Base-by-base conservation (phyloP, 1,140 invertebrate species). In the Megalopta genalis region DNA sequence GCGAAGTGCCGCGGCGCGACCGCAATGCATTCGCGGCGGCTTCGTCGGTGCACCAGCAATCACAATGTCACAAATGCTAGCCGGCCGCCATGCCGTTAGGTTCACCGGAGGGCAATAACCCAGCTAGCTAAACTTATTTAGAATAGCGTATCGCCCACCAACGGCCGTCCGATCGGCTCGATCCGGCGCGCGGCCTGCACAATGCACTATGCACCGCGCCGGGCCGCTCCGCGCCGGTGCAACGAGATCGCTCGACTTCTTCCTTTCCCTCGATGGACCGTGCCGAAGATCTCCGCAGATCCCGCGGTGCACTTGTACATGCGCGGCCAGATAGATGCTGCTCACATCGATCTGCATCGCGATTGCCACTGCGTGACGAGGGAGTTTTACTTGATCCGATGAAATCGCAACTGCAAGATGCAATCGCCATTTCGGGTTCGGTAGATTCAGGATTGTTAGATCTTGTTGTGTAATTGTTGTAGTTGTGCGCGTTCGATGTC, bases 31-130 rank as follows among this genome's bases (percentile, higher is more conserved):
- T 82, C 75, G 63, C 84, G 77, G 75, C 78, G 77, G 75, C 78
- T 74, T 76, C 75, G 81, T 70, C 84, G 78, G 66, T 77, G 60
- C 75, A 79, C 76, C 83, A 74, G 81, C 81, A 88, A 84, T 87
- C 86, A 84, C 89, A 85, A 89, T 90, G 88, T 90, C 88, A 90
- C 89, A 89, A 90, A 89, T 86, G 88, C 83, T 85, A 85, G 76
- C 42, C 82, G 79, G 85, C 80, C 79, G 84, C 81, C 88, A 83
- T 89, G 89, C 89, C 89, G 89, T 90, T 90, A 90, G 88, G 89
- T 90, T 90, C 89, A 90, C 83, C 83, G 64, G 88, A 90, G 89
- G 89, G 86, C 89, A 90, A 90, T 90, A 90, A 90, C 88, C 89
- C 86, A 90, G 84, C 77, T 86, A 83, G 84, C 84, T 85, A 88